A percentile compares a stretch with the other conserved stretches of the same genome.
Evolutionary conservation across 2,888 invertebrate genomes (phyloP).

Genomic region (Lasioglossum figueresi): DNA sequence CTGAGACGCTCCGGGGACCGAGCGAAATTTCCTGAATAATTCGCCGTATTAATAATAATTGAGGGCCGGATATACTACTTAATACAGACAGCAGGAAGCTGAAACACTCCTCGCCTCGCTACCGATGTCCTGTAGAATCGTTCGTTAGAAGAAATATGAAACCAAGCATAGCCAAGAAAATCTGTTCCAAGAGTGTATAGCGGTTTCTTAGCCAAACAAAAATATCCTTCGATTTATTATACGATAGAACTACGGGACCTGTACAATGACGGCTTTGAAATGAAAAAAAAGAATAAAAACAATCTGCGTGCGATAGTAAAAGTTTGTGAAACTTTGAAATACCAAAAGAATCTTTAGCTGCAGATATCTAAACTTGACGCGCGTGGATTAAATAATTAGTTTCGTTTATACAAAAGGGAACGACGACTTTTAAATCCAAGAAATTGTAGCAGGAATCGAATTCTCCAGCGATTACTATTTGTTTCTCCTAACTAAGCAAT

Average conservation of each 20-base stretch:
- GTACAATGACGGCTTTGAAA: too few relatives aligned
- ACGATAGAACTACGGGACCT: too few relatives aligned
- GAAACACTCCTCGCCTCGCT: not conserved
- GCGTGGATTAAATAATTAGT: too few relatives aligned
- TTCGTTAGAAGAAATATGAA: not conserved
- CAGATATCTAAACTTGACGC: not conserved
- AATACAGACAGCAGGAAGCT: conserved; percentile 50
- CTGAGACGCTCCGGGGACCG: conserved; percentile 23
- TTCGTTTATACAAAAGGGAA: too few relatives aligned
- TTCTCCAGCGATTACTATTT: conserved; percentile 5
- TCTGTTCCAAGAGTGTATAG: not conserved
- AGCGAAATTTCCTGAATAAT: conserved; percentile 78
- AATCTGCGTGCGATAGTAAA: too few relatives aligned
- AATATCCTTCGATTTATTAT: too few relatives aligned
- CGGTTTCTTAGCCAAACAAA: too few relatives aligned
- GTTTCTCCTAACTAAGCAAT: not conserved
- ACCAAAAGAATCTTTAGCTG: not conserved
- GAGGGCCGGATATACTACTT: conserved; percentile 63
- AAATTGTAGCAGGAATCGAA: not conserved
- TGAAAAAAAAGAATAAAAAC: too few relatives aligned
- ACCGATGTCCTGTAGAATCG: not conserved
- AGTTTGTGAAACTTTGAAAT: not conserved
- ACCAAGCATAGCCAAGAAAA: not conserved
- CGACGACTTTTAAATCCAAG: not conserved
- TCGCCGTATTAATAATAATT: conserved; percentile 78